phyloP scores from a whole-genome alignment of 2,797 vertebrate genomes.

The Crypturellus tataupa region DNA sequence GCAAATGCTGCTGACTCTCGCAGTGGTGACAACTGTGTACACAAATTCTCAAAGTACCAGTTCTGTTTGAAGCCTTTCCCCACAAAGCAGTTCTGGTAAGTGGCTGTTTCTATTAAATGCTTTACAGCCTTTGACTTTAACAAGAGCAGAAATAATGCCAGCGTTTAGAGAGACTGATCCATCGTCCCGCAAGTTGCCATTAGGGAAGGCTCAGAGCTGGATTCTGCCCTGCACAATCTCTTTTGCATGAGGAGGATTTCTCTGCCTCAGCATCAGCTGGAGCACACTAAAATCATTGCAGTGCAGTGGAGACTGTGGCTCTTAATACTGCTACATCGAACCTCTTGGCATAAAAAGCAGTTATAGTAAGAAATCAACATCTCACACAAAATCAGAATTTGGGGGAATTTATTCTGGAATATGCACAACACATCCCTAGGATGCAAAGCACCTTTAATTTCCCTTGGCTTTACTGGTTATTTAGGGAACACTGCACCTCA shows the following conservation, averaged over 20 bases:
- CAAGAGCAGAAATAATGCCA: not conserved
- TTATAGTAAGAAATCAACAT: not conserved
- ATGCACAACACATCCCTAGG: not conserved
- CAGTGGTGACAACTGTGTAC: slow-evolving; percentile 66
- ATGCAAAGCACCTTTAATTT: not conserved
- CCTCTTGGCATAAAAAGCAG: not conserved
- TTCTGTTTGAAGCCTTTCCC: slow-evolving; percentile 52
- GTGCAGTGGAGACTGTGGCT: not conserved
- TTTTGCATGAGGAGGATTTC: slow-evolving; percentile 12
- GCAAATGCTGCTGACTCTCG: slow-evolving; percentile 72
- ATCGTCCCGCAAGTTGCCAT: not conserved
- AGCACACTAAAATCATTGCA: not conserved
- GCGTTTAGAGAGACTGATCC: slow-evolving; percentile 1
- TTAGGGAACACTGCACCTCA: not conserved
- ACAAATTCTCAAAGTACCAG: slow-evolving; percentile 64
- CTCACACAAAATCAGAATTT: slow-evolving; percentile 2
- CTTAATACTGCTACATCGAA: not conserved
- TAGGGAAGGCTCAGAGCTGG: not conserved
- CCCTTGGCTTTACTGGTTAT: not conserved
- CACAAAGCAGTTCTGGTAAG: slow-evolving; percentile 17
- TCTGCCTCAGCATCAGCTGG: not conserved
- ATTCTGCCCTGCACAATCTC: slow-evolving; percentile 3
- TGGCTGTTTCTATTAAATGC: not conserved
- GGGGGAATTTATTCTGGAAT: not conserved
- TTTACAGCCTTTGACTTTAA: slow-evolving; percentile 8